Conservation (phyloP, 2,113 vertebrate species). For the Eira barbara region DNA sequence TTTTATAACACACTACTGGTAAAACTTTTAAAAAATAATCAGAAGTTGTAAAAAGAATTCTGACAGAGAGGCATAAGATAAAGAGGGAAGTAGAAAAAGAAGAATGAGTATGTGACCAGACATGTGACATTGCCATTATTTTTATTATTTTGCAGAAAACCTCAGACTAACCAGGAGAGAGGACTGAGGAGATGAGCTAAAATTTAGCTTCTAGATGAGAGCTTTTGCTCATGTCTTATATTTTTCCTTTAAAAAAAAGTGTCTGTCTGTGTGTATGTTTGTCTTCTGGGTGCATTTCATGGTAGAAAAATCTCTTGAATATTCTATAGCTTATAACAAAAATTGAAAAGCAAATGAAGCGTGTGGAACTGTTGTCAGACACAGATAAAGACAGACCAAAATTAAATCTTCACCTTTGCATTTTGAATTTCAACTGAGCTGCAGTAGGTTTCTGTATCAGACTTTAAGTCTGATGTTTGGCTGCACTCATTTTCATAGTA, state of each 20-base stretch:
- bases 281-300: background rate
- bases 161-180: background rate
- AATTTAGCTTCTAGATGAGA: background rate
- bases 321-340: background rate
- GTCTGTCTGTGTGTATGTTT: background rate
- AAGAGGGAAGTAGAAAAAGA: constrained; percentile 26
- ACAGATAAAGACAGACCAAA: background rate
- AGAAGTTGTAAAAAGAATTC: constrained; percentile 37
- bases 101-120: background rate
- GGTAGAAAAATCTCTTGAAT: constrained; percentile 1
- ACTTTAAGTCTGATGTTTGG: background rate
- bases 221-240: background rate
- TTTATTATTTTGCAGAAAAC: constrained; percentile 53
- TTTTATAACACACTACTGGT: background rate
- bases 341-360: background rate
- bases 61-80: background rate
- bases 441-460: background rate
- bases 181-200: background rate
- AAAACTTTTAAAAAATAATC: background rate
- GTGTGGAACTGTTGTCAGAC: background rate
- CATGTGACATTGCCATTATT: constrained; percentile 49
- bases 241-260: background rate
- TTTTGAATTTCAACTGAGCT: background rate
- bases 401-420: background rate
- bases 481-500: background rate